Percentiles rank a stretch among this genome's conserved stretches.
Evolutionary conservation across 1,140 invertebrate genomes (phyloP).

Genomic region (Rhynchophorus ferrugineus): DNA sequence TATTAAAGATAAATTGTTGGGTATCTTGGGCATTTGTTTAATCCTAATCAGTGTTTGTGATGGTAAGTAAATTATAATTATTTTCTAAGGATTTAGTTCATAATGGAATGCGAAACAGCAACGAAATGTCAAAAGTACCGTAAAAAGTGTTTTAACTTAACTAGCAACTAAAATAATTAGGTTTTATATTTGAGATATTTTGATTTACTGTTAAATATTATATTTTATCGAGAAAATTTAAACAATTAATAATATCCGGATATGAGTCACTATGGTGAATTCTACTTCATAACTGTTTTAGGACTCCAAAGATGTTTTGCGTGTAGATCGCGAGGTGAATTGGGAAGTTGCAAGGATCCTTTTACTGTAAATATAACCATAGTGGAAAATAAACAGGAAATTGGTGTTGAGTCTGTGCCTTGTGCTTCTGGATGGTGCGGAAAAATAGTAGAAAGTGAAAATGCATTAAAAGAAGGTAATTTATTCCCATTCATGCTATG

Average conservation of each 20-base stretch:
- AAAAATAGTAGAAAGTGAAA: slow-evolving; percentile 77
- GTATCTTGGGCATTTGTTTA: slow-evolving; percentile 3
- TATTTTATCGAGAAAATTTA: too few relatives aligned
- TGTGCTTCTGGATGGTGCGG: slow-evolving; percentile 91
- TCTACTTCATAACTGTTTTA: too few relatives aligned
- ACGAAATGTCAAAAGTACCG: neutral
- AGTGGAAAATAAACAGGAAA: slow-evolving; percentile 51
- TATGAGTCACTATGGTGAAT: too few relatives aligned
- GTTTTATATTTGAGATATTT: too few relatives aligned
- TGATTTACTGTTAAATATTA: too few relatives aligned
- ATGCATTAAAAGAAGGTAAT: slow-evolving; percentile 58
- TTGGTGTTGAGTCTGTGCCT: slow-evolving; percentile 66
- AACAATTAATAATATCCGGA: too few relatives aligned
- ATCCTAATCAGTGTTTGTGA: neutral
- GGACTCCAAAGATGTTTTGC: slow-evolving; percentile 64
- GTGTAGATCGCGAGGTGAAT: slow-evolving; percentile 78
- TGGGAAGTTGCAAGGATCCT: slow-evolving; percentile 82
- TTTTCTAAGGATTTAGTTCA: slow-evolving; percentile 4
- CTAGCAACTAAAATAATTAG: too few relatives aligned
- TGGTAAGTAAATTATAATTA: slow-evolving; percentile 5
- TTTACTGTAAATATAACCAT: slow-evolving; percentile 71
- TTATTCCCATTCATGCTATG: slow-evolving; percentile 6
- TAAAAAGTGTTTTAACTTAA: neutral
- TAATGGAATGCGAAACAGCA: neutral
- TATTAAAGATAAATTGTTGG: slow-evolving; percentile 1